Conservation (phyloP, 2,113 vertebrate species). For the Dascyllus trimaculatus region DNA sequence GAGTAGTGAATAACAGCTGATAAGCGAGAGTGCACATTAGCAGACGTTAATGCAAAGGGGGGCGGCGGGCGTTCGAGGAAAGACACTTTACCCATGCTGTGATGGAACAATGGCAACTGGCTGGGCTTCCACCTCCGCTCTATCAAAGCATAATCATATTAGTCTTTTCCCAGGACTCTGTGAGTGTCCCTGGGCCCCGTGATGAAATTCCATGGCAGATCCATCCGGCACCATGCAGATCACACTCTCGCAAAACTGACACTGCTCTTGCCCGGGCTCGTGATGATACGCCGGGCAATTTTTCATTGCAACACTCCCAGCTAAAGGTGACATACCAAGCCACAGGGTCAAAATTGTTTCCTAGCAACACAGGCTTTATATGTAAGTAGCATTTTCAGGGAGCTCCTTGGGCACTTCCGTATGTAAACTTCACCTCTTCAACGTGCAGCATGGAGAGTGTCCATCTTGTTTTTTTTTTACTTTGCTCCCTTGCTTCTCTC, state of each 20-base stretch:
- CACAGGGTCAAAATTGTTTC: constrained; percentile 38
- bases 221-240: constrained; percentile 3
- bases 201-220: constrained; percentile 41
- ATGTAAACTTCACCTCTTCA: constrained; percentile 1
- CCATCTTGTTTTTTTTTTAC: constrained; percentile 1
- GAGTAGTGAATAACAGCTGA: constrained; percentile 60
- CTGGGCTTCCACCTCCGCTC: constrained; percentile 49
- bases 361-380: constrained; percentile 50
- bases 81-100: constrained; percentile 42
- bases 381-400: constrained; percentile 18
- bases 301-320: constrained; percentile 13
- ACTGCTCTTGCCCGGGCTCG: neutral
- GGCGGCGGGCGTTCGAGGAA: neutral
- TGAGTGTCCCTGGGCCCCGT: constrained; percentile 8
- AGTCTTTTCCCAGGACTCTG: constrained; percentile 54
- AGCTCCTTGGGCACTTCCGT: constrained; percentile 3
- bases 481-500: neutral
- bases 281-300: constrained; percentile 14
- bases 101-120: constrained; percentile 57
- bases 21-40: constrained; percentile 48
- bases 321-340: constrained; percentile 40
- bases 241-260: constrained; percentile 25
- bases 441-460: neutral
- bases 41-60: constrained; percentile 28
- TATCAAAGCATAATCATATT: constrained; percentile 60